Base-by-base conservation (phyloP, 2,797 vertebrate species). In the Decapterus maruadsi region DNA sequence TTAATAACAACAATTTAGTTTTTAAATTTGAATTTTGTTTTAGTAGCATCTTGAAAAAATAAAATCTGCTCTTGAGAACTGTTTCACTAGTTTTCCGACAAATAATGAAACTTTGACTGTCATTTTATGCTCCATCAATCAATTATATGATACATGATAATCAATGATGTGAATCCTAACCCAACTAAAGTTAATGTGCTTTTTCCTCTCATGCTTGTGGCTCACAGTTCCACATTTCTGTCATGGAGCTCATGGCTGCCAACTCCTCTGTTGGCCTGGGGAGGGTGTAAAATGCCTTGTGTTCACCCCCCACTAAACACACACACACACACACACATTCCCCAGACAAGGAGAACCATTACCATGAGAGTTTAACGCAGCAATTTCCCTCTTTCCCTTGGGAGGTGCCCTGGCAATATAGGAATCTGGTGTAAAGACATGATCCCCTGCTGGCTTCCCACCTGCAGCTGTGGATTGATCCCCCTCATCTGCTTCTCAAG, bases 181-280 rank as follows among this genome's bases (percentile, higher is more conserved):
- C 34, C 34, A 8, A 8, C 34, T 36, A 36, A 36, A 36, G 34
- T 20, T 16, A 45, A 11, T 60, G 19, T 5, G 31, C 31, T 20
- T 43, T 43, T 45, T 59, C 40, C n/a, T 12, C 12, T 2, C 13
- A 34, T 12, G 19, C 48, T 8, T 45, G 48, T n/a, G 14, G 40
- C 48, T 72, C 38, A 46, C 69, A 68, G 26, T 42, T 75, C 45
- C 57, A 59, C n/a, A 11, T 75, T 55, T 65, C 14, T 61, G 45
- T 56, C 34, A 36, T 36, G 34, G 34, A 36, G 34, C 34, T 36
- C 34, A 36, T 36, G 8, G 34, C 34, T 36, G 34, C 34, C 34
- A 36, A 8, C 34, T 36, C 34, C 34, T 36, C 34, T 36, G 34
- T 36, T 36, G 34, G 34, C 34, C 34, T 36, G 7, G 34, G 34